Percentiles rank a stretch among this genome's conserved stretches.
Conservation (phyloP, 2,888 invertebrate species). For the Lepidocyrtinus sp. region DNA sequence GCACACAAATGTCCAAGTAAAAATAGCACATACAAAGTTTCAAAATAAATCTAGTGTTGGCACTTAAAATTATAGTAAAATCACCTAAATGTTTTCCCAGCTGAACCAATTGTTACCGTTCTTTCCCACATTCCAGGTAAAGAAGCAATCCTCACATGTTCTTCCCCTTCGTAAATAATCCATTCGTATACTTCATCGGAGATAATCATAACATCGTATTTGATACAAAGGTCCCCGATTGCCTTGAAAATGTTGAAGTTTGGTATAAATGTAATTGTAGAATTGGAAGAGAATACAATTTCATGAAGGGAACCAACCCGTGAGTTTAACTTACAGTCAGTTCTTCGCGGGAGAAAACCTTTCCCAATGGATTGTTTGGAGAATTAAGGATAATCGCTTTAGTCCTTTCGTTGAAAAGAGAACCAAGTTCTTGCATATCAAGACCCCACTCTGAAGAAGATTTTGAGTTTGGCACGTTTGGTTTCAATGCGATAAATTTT, state of each 20-base stretch:
- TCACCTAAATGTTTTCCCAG: conserved; percentile 75
- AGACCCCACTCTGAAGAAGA: conserved; percentile 89
- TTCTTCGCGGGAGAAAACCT: conserved; percentile 84
- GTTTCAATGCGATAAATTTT: conserved; percentile 88
- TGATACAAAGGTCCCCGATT: conserved; percentile 91
- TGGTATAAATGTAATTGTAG: conserved; percentile 42
- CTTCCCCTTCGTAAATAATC: conserved; percentile 87
- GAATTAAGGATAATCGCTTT: conserved; percentile 96
- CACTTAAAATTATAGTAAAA: too few relatives aligned
- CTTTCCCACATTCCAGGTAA: conserved; percentile 79
- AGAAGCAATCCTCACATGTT: conserved; percentile 91
- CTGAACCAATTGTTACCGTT: conserved; percentile 77
- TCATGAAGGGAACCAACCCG: not conserved
- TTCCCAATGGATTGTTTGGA: conserved; percentile 98
- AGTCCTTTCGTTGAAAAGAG: conserved; percentile 88
- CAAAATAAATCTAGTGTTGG: not conserved
- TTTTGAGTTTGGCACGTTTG: conserved; percentile 77
- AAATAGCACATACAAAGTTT: not conserved
- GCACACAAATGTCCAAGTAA: not conserved
- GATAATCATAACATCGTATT: conserved; percentile 92
- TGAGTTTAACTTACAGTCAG: conserved; percentile 49
- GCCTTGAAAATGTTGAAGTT: conserved; percentile 75
- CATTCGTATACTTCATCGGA: conserved; percentile 97
- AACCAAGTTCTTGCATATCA: conserved; percentile 84
- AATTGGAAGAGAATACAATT: not conserved